Evolutionary conservation across 2,888 invertebrate genomes (phyloP).

Genomic region (Chrysodeixis includens): DNA sequence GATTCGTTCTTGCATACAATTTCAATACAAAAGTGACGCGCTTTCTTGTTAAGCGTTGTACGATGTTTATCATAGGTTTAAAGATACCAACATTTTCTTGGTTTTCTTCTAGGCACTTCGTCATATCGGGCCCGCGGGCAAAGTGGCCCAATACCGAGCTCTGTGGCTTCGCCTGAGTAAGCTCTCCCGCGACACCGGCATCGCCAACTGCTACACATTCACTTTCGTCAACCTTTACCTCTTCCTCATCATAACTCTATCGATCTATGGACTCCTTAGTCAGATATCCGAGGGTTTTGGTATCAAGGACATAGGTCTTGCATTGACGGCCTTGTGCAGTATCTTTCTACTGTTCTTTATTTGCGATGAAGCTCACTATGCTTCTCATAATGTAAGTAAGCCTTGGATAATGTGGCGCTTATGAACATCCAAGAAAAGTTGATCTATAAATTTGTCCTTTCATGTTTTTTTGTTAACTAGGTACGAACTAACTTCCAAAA

Average conservation of each 20-base stretch:
- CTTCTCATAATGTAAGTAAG: constrained; percentile 91
- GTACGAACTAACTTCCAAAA: constrained; percentile 93
- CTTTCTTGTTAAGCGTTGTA: no score
- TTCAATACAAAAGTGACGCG: no score
- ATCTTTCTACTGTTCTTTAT: constrained; percentile 92
- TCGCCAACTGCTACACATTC: constrained; percentile 91
- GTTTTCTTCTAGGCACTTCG: constrained; percentile 88
- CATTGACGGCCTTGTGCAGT: constrained; percentile 91
- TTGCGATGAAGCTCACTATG: constrained; percentile 93
- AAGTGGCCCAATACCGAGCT: constrained; percentile 92
- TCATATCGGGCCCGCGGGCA: constrained; percentile 91
- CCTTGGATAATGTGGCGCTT: no score
- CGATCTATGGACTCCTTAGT: constrained; percentile 92
- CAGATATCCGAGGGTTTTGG: constrained; percentile 93
- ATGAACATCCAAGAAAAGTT: no score
- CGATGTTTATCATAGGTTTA: not conserved
- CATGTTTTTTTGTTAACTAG: constrained; percentile 64
- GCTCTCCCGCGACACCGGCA: constrained; percentile 91
- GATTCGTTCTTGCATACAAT: no score
- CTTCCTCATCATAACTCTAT: constrained; percentile 93
- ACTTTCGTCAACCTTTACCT: constrained; percentile 92
- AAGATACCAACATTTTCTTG: not conserved
- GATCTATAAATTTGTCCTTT: not conserved
- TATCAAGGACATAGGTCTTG: constrained; percentile 92
- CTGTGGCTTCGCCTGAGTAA: constrained; percentile 92